phyloP scores from a whole-genome alignment of 2,797 vertebrate genomes.

The Sorex maritimensis region DNA sequence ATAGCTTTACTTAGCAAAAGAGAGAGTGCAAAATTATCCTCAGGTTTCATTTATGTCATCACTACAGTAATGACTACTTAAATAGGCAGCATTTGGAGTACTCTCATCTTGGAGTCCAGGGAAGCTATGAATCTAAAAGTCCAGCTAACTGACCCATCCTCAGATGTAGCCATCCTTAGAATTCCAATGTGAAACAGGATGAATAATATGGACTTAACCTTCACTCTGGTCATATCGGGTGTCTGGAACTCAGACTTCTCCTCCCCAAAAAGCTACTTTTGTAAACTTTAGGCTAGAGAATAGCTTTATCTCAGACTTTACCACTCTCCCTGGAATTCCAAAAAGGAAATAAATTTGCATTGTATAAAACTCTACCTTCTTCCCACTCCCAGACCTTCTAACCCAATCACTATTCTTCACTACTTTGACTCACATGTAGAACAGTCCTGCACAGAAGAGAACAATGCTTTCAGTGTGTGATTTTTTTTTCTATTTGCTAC shows the following conservation, averaged over 20 bases:
- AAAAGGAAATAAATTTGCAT: background rate
- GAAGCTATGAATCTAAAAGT: background rate
- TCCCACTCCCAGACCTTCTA: background rate
- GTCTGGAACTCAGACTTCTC: background rate
- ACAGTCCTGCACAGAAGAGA: background rate
- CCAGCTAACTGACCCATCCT: background rate
- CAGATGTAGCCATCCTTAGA: background rate
- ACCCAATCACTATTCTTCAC: background rate
- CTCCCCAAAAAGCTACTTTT: background rate
- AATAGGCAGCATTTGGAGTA: background rate
- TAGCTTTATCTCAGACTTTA: background rate
- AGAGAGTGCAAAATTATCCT: background rate
- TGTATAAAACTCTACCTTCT: background rate
- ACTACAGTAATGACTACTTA: background rate
- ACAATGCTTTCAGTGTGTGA: background rate
- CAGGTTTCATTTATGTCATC: slow-evolving; percentile 18
- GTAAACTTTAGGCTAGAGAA: background rate
- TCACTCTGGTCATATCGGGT: background rate
- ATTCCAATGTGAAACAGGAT: background rate
- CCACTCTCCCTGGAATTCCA: background rate
- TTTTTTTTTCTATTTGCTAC: background rate
- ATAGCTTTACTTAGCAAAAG: slow-evolving; percentile 42
- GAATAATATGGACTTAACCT: background rate
- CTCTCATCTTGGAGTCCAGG: background rate
- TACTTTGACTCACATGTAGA: background rate